Conservation (phyloP, 2,888 invertebrate species). For the Smittia aterrima region DNA sequence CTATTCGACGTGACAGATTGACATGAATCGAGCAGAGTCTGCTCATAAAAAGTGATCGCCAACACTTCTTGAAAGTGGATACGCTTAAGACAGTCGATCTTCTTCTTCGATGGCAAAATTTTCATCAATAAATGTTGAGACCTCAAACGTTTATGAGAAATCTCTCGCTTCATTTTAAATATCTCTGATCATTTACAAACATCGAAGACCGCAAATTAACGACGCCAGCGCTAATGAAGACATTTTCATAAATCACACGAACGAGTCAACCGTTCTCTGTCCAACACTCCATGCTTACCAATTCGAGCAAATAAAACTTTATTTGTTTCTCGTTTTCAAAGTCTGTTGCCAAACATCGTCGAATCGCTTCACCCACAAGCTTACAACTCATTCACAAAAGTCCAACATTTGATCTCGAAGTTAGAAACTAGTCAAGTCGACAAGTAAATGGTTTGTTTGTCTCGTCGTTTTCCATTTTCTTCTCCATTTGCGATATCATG, state of each 20-base stretch:
- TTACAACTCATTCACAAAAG: conserved; percentile 3
- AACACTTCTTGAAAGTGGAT: not conserved
- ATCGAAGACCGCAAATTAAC: no score
- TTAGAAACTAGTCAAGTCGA: not conserved
- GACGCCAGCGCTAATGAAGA: not conserved
- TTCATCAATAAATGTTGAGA: no score
- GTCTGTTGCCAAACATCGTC: not conserved
- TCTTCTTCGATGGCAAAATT: no score
- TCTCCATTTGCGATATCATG: not conserved
- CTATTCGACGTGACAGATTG: not conserved
- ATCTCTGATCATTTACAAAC: no score
- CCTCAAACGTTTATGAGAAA: no score
- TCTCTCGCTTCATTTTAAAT: no score
- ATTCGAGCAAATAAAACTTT: not conserved
- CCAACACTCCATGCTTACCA: not conserved
- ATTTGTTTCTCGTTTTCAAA: not conserved
- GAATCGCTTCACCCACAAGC: not conserved
- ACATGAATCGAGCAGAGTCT: not conserved
- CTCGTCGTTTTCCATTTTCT: not conserved
- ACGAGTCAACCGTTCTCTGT: not conserved
- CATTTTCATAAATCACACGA: not conserved
- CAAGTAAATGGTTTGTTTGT: not conserved
- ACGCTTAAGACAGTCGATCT: not conserved
- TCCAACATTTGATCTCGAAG: not conserved
- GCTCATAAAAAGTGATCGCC: not conserved